Evolutionary conservation across 2,888 invertebrate species (phyloP).

Genomic region (Odontomyia ornata): DNA sequence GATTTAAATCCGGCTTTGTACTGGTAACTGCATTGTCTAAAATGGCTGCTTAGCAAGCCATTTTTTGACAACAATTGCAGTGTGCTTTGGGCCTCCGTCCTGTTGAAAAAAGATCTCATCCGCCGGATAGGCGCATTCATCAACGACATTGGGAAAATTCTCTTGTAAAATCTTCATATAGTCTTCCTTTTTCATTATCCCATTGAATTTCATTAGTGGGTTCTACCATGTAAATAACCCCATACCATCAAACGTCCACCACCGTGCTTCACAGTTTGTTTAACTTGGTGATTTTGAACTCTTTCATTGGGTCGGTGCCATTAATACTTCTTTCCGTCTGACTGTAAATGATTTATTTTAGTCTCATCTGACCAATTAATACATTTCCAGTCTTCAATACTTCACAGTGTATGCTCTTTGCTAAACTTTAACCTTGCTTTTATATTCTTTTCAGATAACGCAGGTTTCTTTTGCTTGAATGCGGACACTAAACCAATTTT

Average conservation of each 20-base stretch:
- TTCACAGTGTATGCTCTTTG: slow-evolving; percentile 37
- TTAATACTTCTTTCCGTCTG: slow-evolving; percentile 46
- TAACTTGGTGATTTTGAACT: slow-evolving; percentile 26
- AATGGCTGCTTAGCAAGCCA: slow-evolving; percentile 8
- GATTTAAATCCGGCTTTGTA: slow-evolving; percentile 5
- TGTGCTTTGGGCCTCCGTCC: slow-evolving; percentile 5
- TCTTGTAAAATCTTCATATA: background rate
- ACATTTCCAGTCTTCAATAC: slow-evolving; percentile 45
- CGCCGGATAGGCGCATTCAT: slow-evolving; percentile 3
- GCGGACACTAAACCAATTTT: slow-evolving; percentile 44
- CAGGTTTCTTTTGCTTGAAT: slow-evolving; percentile 44
- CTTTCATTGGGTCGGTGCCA: slow-evolving; percentile 9
- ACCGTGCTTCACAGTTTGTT: slow-evolving; percentile 19
- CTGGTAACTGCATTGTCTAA: background rate
- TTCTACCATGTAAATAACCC: slow-evolving; percentile 18
- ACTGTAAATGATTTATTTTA: slow-evolving; percentile 45
- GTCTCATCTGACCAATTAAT: slow-evolving; percentile 47
- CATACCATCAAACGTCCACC: slow-evolving; percentile 24
- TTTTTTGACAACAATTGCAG: slow-evolving; percentile 6
- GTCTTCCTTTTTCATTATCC: slow-evolving; percentile 8
- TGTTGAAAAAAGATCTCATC: background rate
- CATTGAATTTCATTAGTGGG: background rate
- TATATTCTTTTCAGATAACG: slow-evolving; percentile 42
- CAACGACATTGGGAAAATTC: background rate
- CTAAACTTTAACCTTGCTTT: slow-evolving; percentile 45